Base-by-base conservation (phyloP, 1,140 invertebrate species). In the Drosophila auraria region DNA sequence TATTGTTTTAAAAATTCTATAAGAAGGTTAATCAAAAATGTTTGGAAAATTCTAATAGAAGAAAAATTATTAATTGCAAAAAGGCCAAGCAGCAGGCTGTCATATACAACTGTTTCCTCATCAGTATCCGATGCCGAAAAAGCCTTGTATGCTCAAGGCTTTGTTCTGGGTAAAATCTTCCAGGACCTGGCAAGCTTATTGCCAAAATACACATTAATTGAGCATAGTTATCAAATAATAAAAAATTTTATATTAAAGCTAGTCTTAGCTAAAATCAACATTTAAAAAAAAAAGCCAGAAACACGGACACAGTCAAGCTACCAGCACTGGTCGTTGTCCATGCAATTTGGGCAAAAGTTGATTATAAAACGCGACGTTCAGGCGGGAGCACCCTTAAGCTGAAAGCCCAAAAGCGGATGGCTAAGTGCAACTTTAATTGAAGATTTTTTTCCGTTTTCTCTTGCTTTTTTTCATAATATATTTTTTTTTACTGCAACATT, bases 401-500 rank as follows among this genome's bases (percentile, higher is more conserved):
- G 45, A 59, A 57, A 40, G 66, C 23, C 27, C 54, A 45, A 40
- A 56, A 44, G 38, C 69, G 49, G 63, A 56, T 56, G 53, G 68
- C 51, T 50, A 63, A 78, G 75, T 72, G 77, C 59, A 59, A 69
- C 60, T 78, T 79, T 79, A 72, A 79, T 56, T 79, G 77, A 23
- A 63, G 56, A 62, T 44, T 78, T 58, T 71, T 51, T 70, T 53
- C n/a, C 15, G 20, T 30, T 27, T 44, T 11, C 11, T 54, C 9
- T 47, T 38, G 4, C 0, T 0, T 20, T 30, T 57, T 15, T n/a
- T 8, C 5, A 12, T 3, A 20, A 20, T 20, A 20, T 20, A n/a
- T 40, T 44, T 23, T 69, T 70, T 69, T 40, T 8, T 7, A 23
- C 23, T 56, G 30, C 64, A 27, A 23, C 69, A 73, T 73, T 74